Evolutionary conservation across 2,888 invertebrate genomes (phyloP).

Genomic region (Perizoma affinitatum): DNA sequence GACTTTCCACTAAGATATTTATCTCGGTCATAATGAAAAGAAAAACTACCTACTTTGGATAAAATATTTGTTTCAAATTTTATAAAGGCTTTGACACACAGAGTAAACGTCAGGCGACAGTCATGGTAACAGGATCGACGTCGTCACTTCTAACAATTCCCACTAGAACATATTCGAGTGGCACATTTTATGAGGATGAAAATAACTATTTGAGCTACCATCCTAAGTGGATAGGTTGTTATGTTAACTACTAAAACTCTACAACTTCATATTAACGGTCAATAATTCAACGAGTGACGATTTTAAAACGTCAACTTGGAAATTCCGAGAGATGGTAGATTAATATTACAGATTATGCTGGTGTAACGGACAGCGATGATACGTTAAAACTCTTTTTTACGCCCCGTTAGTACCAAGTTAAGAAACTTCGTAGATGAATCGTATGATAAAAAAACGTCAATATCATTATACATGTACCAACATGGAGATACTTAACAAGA

Average conservation of each 20-base stretch:
- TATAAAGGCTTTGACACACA: conserved; percentile 23
- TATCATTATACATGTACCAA: conserved; percentile 71
- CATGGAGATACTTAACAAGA: conserved; percentile 71
- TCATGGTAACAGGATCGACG: too few relatives aligned
- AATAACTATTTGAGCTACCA: conserved; percentile 62
- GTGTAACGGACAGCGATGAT: conserved; percentile 62
- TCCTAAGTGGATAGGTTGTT: conserved; percentile 65
- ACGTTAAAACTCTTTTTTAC: conserved; percentile 58
- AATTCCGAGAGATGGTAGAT: conserved; percentile 72
- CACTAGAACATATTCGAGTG: conserved; percentile 2
- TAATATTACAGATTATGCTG: conserved; percentile 45
- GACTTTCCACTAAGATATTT: conserved; percentile 38
- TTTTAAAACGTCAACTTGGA: conserved; percentile 69
- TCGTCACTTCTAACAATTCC: background rate
- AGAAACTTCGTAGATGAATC: conserved; percentile 58
- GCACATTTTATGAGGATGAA: conserved; percentile 37
- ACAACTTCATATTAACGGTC: conserved; percentile 63
- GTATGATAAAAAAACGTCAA: conserved; percentile 70
- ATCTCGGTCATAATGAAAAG: conserved; percentile 41
- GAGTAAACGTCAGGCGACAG: background rate
- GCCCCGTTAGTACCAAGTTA: conserved; percentile 61
- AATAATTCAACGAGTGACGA: conserved; percentile 72
- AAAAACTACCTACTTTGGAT: conserved; percentile 40
- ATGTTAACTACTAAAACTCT: conserved; percentile 69
- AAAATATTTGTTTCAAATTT: conserved; percentile 22